Percentiles rank a stretch among this genome's conserved stretches.
Evolutionary conservation across 2,888 invertebrate species (phyloP).

Genomic region (Apodemia mormo): DNA sequence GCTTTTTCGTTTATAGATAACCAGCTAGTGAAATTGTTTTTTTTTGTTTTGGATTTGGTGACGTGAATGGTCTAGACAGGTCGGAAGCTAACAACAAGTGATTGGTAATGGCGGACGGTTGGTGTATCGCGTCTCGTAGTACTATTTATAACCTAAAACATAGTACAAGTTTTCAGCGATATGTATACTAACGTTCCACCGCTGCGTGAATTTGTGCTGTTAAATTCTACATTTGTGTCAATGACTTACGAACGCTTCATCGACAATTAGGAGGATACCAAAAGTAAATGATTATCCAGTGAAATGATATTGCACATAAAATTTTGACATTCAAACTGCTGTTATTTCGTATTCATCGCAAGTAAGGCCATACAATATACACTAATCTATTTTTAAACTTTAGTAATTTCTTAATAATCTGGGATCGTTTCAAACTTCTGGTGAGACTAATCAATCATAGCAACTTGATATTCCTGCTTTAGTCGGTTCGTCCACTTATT

Average conservation of each 20-base stretch:
- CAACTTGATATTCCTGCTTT: slow-evolving; percentile 72
- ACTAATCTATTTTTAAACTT: slow-evolving; percentile 82
- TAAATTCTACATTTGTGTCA: slow-evolving; percentile 75
- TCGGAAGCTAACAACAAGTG: slow-evolving; percentile 69
- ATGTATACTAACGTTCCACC: slow-evolving; percentile 79
- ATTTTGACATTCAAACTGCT: slow-evolving; percentile 81
- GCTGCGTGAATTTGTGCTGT: slow-evolving; percentile 78
- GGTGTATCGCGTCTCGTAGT: slow-evolving; percentile 80
- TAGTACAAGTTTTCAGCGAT: slow-evolving; percentile 82
- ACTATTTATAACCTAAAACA: slow-evolving; percentile 83
- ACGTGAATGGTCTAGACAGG: slow-evolving; percentile 61
- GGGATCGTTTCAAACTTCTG: slow-evolving; percentile 74
- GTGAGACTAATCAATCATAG: slow-evolving; percentile 66
- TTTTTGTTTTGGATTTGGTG: slow-evolving; percentile 69
- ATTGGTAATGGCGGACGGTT: slow-evolving; percentile 80
- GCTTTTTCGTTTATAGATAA: slow-evolving; percentile 10
- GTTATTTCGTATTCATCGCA: slow-evolving; percentile 81
- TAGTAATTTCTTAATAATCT: slow-evolving; percentile 79
- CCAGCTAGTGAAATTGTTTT: slow-evolving; percentile 41
- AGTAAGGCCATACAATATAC: slow-evolving; percentile 82
- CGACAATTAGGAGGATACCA: slow-evolving; percentile 67
- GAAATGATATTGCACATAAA: slow-evolving; percentile 81
- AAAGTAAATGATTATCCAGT: slow-evolving; percentile 72
- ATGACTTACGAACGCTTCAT: slow-evolving; percentile 73
- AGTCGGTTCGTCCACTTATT: slow-evolving; percentile 67